Evolutionary conservation across 2,888 invertebrate species (phyloP).

Genomic region (Catocala sponsa): DNA sequence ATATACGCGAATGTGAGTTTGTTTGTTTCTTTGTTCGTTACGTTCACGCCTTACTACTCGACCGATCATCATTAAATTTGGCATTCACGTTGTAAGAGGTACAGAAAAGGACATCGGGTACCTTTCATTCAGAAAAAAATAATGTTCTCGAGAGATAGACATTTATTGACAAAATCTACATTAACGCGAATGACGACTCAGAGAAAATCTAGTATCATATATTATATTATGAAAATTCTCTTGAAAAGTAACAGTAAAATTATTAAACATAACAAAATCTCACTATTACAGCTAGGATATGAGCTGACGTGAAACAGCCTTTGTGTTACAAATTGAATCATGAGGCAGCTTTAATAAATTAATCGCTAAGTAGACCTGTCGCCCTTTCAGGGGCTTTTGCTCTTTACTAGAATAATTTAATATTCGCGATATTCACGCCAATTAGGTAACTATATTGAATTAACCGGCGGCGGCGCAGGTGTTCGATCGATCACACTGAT

Average conservation of each 20-base stretch:
- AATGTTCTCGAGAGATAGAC: too few relatives aligned
- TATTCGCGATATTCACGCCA: conserved; percentile 51
- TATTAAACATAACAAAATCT: conserved; percentile 19
- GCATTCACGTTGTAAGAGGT: too few relatives aligned
- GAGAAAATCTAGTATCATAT: too few relatives aligned
- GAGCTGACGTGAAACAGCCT: conserved; percentile 19
- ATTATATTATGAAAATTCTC: too few relatives aligned
- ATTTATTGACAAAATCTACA: too few relatives aligned
- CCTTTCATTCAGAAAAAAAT: too few relatives aligned
- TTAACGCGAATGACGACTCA: too few relatives aligned
- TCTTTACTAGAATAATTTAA: conserved; percentile 68
- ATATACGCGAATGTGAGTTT: too few relatives aligned
- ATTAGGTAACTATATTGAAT: conserved; percentile 54
- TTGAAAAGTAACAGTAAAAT: neutral
- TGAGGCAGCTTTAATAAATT: conserved; percentile 71
- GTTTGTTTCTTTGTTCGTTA: too few relatives aligned
- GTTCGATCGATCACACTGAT: conserved; percentile 62
- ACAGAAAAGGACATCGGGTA: too few relatives aligned
- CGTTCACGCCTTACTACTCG: too few relatives aligned
- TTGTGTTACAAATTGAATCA: conserved; percentile 76
- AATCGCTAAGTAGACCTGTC: conserved; percentile 70
- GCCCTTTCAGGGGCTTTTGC: conserved; percentile 63
- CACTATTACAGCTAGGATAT: conserved; percentile 15
- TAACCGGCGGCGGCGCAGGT: conserved; percentile 58
- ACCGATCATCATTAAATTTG: too few relatives aligned